phyloP scores from a whole-genome alignment of 2,113 vertebrate genomes.

The Otus sunia region DNA sequence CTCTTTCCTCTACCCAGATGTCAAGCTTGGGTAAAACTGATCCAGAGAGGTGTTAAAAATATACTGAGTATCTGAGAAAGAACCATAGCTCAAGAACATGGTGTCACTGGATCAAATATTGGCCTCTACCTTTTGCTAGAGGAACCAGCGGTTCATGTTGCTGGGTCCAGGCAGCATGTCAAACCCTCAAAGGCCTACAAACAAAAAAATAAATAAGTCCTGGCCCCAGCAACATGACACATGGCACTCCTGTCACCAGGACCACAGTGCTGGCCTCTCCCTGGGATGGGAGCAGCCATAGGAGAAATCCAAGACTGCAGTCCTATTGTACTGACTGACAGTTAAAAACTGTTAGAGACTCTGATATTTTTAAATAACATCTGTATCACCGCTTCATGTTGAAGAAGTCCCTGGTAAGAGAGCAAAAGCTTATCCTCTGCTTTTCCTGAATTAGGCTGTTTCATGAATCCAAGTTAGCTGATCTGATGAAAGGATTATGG shows the following conservation, averaged over 20 bases:
- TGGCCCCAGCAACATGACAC: background rate
- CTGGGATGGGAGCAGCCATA: background rate
- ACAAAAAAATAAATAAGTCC: rapidly evolving
- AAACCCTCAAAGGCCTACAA: background rate
- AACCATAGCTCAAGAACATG: rapidly evolving
- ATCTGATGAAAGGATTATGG: background rate
- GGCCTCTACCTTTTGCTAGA: background rate
- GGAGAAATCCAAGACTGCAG: background rate
- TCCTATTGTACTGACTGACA: rapidly evolving
- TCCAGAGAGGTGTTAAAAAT: background rate
- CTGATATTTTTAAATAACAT: background rate
- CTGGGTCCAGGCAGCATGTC: background rate
- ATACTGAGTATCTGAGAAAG: background rate
- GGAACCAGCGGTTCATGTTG: rapidly evolving
- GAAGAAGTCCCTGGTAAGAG: background rate
- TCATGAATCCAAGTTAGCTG: background rate
- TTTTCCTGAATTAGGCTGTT: background rate
- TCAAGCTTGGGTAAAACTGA: background rate
- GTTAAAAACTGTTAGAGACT: rapidly evolving
- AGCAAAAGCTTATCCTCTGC: background rate
- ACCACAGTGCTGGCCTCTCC: background rate
- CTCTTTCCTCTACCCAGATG: background rate
- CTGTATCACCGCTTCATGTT: background rate
- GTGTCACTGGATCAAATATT: background rate
- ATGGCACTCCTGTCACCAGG: background rate